Conservation (phyloP, 2,113 vertebrate species). For the Macrotis lagotis region DNA sequence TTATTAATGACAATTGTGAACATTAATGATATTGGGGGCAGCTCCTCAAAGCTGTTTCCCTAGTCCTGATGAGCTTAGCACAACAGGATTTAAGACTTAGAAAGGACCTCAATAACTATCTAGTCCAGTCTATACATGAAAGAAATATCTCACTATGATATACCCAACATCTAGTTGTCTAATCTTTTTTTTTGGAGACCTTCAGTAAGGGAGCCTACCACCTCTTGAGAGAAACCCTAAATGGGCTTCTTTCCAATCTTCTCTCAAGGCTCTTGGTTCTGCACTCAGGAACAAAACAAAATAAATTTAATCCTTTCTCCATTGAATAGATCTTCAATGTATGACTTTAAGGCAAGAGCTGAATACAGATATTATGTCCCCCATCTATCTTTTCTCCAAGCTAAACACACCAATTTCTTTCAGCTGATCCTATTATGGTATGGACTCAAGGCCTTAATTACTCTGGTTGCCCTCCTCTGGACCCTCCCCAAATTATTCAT, state of each 20-base stretch:
- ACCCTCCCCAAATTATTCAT: neutral
- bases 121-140: neutral
- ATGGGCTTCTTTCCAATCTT: neutral
- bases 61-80: neutral
- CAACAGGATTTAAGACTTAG: neutral
- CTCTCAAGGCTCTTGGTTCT: neutral
- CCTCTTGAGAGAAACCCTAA: neutral
- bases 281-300: neutral
- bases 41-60: neutral
- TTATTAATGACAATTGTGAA: neutral
- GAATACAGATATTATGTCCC: neutral
- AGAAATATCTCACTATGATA: neutral
- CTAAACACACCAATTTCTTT: neutral
- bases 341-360: too few species aligned
- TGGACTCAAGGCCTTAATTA: neutral
- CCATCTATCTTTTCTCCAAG: neutral
- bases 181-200: neutral
- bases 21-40: neutral
- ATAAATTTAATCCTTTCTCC: neutral
- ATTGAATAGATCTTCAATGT: neutral
- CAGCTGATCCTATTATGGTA: neutral
- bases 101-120: neutral
- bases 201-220: neutral
- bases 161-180: neutral
- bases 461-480: neutral